Evolutionary conservation across 2,888 invertebrate genomes (phyloP).

Genomic region (Sinohyriopsis cumingii): DNA sequence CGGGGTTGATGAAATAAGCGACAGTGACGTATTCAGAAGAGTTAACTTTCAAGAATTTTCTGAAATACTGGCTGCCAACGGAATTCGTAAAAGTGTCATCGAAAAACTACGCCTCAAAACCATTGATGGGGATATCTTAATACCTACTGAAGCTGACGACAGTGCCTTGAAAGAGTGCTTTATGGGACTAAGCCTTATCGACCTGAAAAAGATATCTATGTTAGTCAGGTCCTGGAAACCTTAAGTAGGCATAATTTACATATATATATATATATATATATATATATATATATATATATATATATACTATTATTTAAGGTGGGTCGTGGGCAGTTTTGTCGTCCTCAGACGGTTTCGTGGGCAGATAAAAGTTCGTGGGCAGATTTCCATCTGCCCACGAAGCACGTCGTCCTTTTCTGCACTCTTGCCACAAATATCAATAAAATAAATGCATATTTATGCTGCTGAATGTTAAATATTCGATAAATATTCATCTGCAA

Average conservation of each 20-base stretch:
- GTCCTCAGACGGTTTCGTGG: too few species aligned
- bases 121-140: constrained; percentile 41
- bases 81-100: constrained; percentile 38
- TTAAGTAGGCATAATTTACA: not conserved
- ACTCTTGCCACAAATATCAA: too few species aligned
- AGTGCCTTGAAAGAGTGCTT: constrained; percentile 33
- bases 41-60: constrained; percentile 38
- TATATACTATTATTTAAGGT: not conserved
- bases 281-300: constrained; percentile 2
- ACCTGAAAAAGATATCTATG: constrained; percentile 51
- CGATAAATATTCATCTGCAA: too few species aligned
- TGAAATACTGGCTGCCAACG: constrained; percentile 32
- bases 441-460: too few species aligned
- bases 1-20: constrained; percentile 9
- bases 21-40: not conserved
- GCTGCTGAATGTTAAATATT: too few species aligned
- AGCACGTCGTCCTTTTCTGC: too few species aligned
- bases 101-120: constrained; percentile 28
- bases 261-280: constrained; percentile 1
- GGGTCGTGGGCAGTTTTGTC: too few species aligned
- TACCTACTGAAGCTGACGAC: constrained; percentile 32
- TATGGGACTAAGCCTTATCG: constrained; percentile 41
- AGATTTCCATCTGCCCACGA: too few species aligned
- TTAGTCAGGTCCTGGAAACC: constrained; percentile 49
- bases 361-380: too few species aligned